phyloP scores from a whole-genome alignment of 2,797 vertebrate genomes.

The Morelia viridis region DNA sequence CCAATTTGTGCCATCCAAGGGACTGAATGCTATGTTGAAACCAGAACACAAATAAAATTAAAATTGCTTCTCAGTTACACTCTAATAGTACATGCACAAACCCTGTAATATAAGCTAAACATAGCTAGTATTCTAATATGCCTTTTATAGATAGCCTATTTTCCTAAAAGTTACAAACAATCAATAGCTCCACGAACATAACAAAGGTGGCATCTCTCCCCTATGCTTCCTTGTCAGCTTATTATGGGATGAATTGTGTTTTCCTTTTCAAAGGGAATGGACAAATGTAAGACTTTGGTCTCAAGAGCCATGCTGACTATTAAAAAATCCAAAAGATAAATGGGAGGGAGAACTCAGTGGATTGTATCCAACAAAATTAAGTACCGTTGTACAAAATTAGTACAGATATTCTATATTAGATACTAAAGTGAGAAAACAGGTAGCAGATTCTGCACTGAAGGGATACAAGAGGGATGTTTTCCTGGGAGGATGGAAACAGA shows the following conservation, averaged over 20 bases:
- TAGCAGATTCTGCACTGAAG: neutral
- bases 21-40: constrained; percentile 45
- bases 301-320: neutral
- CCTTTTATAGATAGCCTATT: constrained; percentile 30
- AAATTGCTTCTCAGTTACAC: constrained; percentile 56
- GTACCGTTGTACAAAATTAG: neutral
- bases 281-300: too few relatives aligned
- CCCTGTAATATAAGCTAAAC: constrained; percentile 42
- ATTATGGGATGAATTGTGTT: neutral
- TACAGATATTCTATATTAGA: neutral
- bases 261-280: neutral
- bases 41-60: constrained; percentile 49
- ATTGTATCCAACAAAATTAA: neutral
- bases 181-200: neutral
- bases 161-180: neutral
- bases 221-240: neutral
- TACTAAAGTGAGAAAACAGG: neutral
- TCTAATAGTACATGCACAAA: constrained; percentile 34
- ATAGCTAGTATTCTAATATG: constrained; percentile 59
- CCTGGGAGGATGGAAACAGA: too few relatives aligned
- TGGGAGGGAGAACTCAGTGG: neutral
- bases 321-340: neutral
- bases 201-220: neutral
- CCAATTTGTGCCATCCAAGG: constrained; percentile 18
- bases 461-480: neutral